Conservation (phyloP, 2,888 invertebrate genomes). For the Amphipyra berbera region DNA sequence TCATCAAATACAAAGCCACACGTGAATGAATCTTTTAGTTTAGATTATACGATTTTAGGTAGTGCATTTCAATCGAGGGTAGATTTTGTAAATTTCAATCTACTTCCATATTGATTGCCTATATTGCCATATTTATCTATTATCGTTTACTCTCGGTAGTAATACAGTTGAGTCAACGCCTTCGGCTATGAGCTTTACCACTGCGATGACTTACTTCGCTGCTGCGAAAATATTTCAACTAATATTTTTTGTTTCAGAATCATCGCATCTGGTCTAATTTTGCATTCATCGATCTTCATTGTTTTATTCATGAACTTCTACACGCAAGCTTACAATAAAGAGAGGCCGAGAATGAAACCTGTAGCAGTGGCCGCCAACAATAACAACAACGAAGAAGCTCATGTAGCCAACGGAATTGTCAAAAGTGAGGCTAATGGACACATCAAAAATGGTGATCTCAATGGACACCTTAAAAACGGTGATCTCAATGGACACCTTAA, state of each 20-base stretch:
- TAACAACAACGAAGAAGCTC: conserved; percentile 54
- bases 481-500: conserved; percentile 57
- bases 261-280: conserved; percentile 93
- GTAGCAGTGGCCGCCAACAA: conserved; percentile 58
- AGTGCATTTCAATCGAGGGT: too few relatives aligned
- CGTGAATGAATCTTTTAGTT: too few relatives aligned
- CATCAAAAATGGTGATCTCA: conserved; percentile 46
- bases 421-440: conserved; percentile 61
- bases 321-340: conserved; percentile 93
- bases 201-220: too few relatives aligned
- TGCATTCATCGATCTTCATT: conserved; percentile 97
- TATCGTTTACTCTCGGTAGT: too few relatives aligned
- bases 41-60: too few relatives aligned
- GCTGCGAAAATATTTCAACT: not conserved
- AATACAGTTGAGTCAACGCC: too few relatives aligned
- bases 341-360: conserved; percentile 51
- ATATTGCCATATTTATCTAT: too few relatives aligned
- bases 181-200: too few relatives aligned
- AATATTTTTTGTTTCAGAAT: conserved; percentile 77
- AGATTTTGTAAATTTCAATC: too few relatives aligned
- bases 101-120: too few relatives aligned
- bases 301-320: conserved; percentile 97
- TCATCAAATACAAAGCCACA: too few relatives aligned
- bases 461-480: conserved; percentile 39
- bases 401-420: conserved; percentile 60